Evolutionary conservation across 2,113 vertebrate species (phyloP).

Genomic region (Bufo bufo): DNA sequence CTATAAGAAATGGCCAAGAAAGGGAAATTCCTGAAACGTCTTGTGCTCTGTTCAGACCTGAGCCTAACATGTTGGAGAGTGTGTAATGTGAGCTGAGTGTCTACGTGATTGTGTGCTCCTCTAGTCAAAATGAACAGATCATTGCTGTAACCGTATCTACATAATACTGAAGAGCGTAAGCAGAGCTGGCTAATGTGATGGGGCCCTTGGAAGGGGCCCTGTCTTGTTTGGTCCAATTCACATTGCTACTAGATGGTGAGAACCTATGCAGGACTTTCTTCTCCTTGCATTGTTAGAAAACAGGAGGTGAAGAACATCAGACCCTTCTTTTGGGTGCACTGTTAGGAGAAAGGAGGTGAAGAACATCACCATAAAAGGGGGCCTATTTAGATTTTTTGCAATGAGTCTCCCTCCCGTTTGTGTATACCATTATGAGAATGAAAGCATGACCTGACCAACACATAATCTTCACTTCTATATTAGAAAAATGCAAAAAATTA

Average conservation of each 20-base stretch:
- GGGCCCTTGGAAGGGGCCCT: not conserved
- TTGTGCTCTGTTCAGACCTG: not conserved
- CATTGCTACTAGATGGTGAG: not conserved
- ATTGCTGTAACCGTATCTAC: not conserved
- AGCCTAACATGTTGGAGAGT: not conserved
- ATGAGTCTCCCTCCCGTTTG: too few relatives aligned
- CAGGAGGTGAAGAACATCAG: not conserved
- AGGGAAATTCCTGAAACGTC: slow-evolving; percentile 13
- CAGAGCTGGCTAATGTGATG: not conserved
- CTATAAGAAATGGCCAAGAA: not conserved
- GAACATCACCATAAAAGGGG: too few relatives aligned
- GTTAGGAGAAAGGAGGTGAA: not conserved
- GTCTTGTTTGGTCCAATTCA: not conserved
- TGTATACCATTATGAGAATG: too few relatives aligned
- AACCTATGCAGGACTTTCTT: not conserved
- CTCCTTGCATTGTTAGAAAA: not conserved
- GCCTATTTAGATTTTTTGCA: too few relatives aligned
- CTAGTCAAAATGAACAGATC: not conserved
- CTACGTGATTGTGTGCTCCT: not conserved
- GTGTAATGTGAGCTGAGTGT: not conserved
- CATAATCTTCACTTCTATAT: too few relatives aligned
- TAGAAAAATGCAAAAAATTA: too few relatives aligned
- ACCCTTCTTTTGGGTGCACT: not conserved
- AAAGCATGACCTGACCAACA: too few relatives aligned
- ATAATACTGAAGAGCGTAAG: not conserved